Conservation (phyloP, 1,140 invertebrate genomes). For the Sitobion miscanthi region DNA sequence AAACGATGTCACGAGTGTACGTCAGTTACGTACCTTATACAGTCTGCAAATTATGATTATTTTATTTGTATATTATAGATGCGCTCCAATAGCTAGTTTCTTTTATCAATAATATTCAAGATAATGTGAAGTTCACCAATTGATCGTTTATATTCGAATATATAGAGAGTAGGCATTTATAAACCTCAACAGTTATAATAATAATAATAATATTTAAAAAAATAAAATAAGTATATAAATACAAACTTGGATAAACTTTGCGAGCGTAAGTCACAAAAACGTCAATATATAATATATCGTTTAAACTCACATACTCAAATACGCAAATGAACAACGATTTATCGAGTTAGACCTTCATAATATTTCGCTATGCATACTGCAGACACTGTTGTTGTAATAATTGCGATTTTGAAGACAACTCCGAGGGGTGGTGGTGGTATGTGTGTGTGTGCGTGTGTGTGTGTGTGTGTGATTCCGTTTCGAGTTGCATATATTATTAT, state of each 20-base stretch:
- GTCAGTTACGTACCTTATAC: background rate
- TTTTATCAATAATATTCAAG: no score
- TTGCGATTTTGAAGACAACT: background rate
- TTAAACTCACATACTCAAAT: background rate
- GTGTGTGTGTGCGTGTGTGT: background rate
- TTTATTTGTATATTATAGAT: background rate
- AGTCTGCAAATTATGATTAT: background rate
- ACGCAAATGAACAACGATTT: background rate
- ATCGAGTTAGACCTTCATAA: background rate
- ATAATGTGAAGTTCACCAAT: no score
- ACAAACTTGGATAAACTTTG: background rate
- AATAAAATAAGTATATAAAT: no score
- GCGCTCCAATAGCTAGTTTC: no score
- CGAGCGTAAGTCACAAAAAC: background rate
- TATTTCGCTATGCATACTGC: background rate
- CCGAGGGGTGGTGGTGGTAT: background rate
- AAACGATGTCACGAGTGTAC: background rate
- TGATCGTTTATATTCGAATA: no score
- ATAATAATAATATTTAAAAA: no score
- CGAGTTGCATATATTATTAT: conserved; percentile 34
- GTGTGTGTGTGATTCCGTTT: conserved; percentile 29
- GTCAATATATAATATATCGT: background rate
- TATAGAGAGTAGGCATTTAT: no score
- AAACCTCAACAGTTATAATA: no score
- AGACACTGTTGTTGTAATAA: background rate